These are phyloP conservation scores for Porites cylindrica DNA, from an alignment of 92 coral and sea anemone species.

Conservation along the genomic window DNA sequence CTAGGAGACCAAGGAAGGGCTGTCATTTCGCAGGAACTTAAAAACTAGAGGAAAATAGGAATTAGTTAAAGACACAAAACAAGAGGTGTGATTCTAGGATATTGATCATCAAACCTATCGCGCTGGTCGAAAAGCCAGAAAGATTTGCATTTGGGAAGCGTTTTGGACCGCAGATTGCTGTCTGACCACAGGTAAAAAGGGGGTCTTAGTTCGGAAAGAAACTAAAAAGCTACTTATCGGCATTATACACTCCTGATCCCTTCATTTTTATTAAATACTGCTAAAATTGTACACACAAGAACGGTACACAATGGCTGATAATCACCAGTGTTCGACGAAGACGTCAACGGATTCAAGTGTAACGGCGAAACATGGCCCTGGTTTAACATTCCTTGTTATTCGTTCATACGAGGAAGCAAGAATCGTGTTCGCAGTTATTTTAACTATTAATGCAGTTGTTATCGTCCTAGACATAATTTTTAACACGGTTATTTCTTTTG, in stretches of 20 bases:
- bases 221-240: no score
- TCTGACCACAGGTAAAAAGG: no score
- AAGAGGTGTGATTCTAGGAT: no score
- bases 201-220: no score
- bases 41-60: not conserved
- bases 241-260: not conserved
- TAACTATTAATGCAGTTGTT: not conserved
- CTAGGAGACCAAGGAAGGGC: not conserved
- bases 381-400: conserved; percentile 15
- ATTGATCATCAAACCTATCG: no score
- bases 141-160: no score
- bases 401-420: conserved; percentile 38
- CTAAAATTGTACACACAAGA: not conserved
- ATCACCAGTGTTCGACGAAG: not conserved
- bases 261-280: not conserved
- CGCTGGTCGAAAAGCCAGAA: no score
- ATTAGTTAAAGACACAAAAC: no score
- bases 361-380: not conserved
- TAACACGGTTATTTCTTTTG: conserved; percentile 16
- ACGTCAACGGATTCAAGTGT: not conserved
- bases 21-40: not conserved
- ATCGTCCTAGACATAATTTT: conserved; percentile 23
- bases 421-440: not conserved
- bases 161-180: no score
- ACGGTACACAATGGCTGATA: not conserved